These are phyloP conservation scores for Drosophila paulistorum DNA, from an alignment of 1,140 invertebrate species.

Conservation along the genomic window DNA sequence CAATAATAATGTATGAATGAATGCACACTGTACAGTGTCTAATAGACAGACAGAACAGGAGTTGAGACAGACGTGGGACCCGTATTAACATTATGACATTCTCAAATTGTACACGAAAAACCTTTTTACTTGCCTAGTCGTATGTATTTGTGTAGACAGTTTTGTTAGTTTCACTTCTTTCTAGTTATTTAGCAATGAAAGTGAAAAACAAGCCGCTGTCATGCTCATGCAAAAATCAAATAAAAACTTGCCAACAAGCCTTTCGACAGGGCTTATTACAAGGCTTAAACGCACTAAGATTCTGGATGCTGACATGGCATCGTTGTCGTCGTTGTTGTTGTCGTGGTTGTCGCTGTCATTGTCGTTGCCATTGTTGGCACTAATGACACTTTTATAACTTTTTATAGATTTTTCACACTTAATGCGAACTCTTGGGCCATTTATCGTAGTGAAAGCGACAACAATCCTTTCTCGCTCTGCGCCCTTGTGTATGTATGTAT, in stretches of 20 bases:
- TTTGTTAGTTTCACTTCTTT: background rate
- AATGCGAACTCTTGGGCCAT: constrained; percentile 71
- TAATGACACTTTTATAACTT: constrained; percentile 82
- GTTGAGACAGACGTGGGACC: no score
- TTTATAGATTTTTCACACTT: constrained; percentile 80
- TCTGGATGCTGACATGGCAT: constrained; percentile 31
- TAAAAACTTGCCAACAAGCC: constrained; percentile 29
- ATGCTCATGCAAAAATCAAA: constrained; percentile 23
- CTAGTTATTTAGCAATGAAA: constrained; percentile 36
- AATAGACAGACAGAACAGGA: constrained; percentile 11
- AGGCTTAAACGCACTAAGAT: constrained; percentile 48
- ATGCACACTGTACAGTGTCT: background rate
- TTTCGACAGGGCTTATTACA: constrained; percentile 35
- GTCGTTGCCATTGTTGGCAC: constrained; percentile 67
- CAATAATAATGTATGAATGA: constrained; percentile 8
- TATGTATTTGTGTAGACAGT: background rate
- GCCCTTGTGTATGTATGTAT: constrained; percentile 9
- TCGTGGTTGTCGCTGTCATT: constrained; percentile 26
- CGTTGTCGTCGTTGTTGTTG: constrained; percentile 32
- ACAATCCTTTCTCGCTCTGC: constrained; percentile 55
- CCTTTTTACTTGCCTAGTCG: constrained; percentile 47
- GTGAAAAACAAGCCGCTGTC: constrained; percentile 30
- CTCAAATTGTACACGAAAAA: constrained; percentile 52
- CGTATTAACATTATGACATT: constrained; percentile 29
- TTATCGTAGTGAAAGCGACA: constrained; percentile 65